Conservation (phyloP, 2,797 vertebrate genomes). For the Anabacerthia variegaticeps region DNA sequence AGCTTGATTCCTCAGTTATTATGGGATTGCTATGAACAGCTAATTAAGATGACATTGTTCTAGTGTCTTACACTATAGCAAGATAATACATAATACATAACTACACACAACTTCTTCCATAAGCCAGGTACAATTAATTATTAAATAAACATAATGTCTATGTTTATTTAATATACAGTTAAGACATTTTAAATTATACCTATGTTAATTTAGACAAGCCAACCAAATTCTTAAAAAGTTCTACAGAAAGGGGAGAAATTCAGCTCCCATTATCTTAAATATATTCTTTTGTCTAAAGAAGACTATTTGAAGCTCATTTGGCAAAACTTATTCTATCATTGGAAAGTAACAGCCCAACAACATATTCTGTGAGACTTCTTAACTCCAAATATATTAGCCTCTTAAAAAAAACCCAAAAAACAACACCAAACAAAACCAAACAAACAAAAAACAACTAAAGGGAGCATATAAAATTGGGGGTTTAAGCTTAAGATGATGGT, state of each 20-base stretch:
- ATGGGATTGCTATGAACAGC: neutral
- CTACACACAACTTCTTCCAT: neutral
- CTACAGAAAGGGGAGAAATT: neutral
- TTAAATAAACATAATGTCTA: neutral
- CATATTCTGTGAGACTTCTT: neutral
- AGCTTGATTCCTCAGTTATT: neutral
- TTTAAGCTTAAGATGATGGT: neutral
- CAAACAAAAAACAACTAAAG: neutral
- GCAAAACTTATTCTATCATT: neutral
- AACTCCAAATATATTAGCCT: neutral
- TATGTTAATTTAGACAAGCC: neutral
- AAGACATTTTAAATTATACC: neutral
- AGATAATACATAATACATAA: neutral
- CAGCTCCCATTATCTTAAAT: neutral
- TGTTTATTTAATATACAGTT: neutral
- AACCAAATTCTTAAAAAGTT: neutral
- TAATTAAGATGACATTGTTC: neutral
- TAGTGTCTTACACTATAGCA: neutral
- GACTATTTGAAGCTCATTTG: neutral
- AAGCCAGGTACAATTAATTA: neutral
- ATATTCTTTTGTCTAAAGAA: neutral
- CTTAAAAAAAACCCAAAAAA: neutral
- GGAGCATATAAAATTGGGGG: neutral
- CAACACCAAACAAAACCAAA: no score
- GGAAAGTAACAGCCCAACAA: neutral